Evolutionary conservation across 2,888 invertebrate species (phyloP), one percentile per base, ranked within the genome.

Genomic region (Chloroclystis v-ata): DNA sequence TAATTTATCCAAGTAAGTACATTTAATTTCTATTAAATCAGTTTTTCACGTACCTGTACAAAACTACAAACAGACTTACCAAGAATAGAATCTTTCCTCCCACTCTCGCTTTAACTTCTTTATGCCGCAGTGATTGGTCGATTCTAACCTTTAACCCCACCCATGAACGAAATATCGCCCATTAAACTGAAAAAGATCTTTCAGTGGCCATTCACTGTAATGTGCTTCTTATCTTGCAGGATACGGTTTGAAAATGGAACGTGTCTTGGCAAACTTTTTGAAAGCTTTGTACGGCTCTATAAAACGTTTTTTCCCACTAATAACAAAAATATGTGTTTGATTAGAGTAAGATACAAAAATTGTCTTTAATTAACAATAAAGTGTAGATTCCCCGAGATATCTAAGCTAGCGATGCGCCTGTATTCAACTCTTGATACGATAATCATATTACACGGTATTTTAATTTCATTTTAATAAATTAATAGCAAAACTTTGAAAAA

Each of bases 91-190:
- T 52, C 44, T 72, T 67, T 69, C 75, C 64, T 82, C 82, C 71
- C 78, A 56, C 73, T 77, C 75, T 59, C 43, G 57, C 65, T 69
- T 66, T 60, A 63, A 65, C 64, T 67, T 67, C 69, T 72, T 69
- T 67, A 73, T 67, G 67, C 61, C 60, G 65, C 65, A 67, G 67
- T 73, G 63, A 85, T 84, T 84, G 84, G 83, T 72, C 77, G 74
- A 59, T 67, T 59, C 59, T 78, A 69, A 85, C 85, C 87, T 83
- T 52, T 82, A 73, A 85, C 85, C 86, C 86, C 82, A 73, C 84
- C 85, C 85, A 82, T 75, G 75, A 76, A 79, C 69, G 76, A 81
- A 84, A 81, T 77, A 83, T 81, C 74, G 67, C 76, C 82, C 84
- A 84, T 84, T 83, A 84, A 72, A 78, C 78, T 72, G 76, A 75